Base-by-base conservation (phyloP, 2,113 vertebrate species). In the Balaeniceps rex region DNA sequence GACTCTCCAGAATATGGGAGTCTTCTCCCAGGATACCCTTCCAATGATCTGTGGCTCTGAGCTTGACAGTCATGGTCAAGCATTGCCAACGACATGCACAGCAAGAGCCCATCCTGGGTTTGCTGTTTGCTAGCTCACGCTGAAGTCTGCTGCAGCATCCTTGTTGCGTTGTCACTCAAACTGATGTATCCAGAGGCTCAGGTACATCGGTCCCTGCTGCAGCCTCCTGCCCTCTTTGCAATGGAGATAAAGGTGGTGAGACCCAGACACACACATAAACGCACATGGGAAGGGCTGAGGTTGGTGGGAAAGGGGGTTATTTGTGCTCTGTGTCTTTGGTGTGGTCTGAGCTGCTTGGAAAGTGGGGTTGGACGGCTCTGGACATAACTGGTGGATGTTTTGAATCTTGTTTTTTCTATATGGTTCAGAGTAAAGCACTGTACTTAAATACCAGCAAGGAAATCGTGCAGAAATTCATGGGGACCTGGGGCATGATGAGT, bases 401-500 rank as follows among this genome's bases (percentile, higher is more conserved):
- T 61, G 63, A 47, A 31, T 28, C 33, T 34, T 55, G 1, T 58
- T 85, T 64, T 51, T 76, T 86, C 51, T 34, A 21, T 26, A 1
- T 6, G 23, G 42, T 23, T 81, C 52, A 17, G 5, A 29, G 49
- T 51, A 54, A 92, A 81, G 31, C 14, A 13, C 33, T 34, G 11
- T 19, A 9, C 12, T 58, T 40, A 42, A 78, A 65, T 8, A 36
- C 8, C 69, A 63, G 15, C 10, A 31, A 42, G 25, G 14, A 54
- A 52, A 40, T 12, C 2, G 2, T 15, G 46, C 22, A 80, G 71
- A 40, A 86, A 76, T 66, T 58, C 28, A 9, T 6, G 7, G 38
- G 22, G 23, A 47, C 8, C 7, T 26, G 44, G 0, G 5, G 16
- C 17, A 44, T 1, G 1, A 12, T 11, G 44, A 90, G 52, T 6